phyloP scores from a whole-genome alignment of 2,113 vertebrate species.

The Falco punctatus region DNA sequence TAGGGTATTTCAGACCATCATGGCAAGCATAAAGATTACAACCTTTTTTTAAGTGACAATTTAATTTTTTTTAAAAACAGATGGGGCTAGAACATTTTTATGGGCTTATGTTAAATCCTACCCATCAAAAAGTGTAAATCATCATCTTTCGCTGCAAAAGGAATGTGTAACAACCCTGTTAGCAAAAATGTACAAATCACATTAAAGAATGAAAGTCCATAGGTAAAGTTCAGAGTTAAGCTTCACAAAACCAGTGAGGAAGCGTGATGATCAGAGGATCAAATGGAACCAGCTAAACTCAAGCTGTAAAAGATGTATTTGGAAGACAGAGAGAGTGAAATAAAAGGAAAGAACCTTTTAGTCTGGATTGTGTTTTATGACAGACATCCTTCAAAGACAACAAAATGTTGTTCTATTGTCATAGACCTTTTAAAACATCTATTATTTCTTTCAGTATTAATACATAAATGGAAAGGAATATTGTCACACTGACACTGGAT shows the following conservation, averaged over 20 bases:
- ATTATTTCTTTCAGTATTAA: neutral
- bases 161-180: neutral
- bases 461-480: neutral
- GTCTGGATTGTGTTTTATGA: neutral
- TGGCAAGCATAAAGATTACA: neutral
- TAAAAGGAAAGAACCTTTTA: neutral
- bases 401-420: neutral
- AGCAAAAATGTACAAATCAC: neutral
- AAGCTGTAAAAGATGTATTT: neutral
- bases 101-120: neutral
- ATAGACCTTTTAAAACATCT: neutral
- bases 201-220: neutral
- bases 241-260: neutral
- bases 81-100: neutral
- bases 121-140: neutral
- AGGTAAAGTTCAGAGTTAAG: neutral
- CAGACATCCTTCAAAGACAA: neutral
- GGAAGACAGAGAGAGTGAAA: neutral
- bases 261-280: neutral
- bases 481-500: neutral
- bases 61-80: slow-evolving; percentile 30
- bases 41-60: neutral
- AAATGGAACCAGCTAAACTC: neutral
- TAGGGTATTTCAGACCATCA: neutral
- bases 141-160: neutral